Conservation (phyloP, 2,797 vertebrate species). For the Pitangus sulphuratus region DNA sequence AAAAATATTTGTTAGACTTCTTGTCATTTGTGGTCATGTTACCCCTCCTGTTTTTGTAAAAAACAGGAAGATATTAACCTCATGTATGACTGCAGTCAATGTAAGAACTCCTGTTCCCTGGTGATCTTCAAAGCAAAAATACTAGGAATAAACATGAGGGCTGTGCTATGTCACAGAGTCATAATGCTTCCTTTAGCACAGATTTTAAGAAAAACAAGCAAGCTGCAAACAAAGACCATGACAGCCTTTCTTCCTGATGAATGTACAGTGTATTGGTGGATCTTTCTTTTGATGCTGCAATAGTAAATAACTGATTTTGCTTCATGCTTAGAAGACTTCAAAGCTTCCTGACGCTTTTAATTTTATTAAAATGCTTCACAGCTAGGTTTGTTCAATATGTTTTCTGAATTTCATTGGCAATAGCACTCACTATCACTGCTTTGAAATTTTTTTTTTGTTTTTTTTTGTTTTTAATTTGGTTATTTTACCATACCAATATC, state of each 20-base stretch:
- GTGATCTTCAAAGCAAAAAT: constrained; percentile 55
- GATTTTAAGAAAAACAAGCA: constrained; percentile 42
- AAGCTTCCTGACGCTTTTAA: constrained; percentile 52
- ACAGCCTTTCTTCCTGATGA: constrained; percentile 15
- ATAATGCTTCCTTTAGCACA: constrained; percentile 42
- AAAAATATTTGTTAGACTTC: constrained; percentile 32
- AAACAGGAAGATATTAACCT: constrained; percentile 15
- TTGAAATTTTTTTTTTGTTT: constrained; percentile 24
- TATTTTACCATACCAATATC: background rate
- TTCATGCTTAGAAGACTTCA: constrained; percentile 60
- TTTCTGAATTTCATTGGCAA: constrained; percentile 32
- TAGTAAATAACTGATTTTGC: constrained; percentile 51
- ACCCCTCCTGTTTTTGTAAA: background rate
- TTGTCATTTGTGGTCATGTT: constrained; percentile 4
- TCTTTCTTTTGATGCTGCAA: constrained; percentile 53
- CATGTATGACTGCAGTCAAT: background rate
- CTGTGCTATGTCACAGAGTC: background rate
- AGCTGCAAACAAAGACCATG: constrained; percentile 34
- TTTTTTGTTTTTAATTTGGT: background rate
- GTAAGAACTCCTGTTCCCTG: background rate
- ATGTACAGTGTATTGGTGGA: constrained; percentile 13
- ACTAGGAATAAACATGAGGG: constrained; percentile 46
- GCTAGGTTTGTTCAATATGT: constrained; percentile 22
- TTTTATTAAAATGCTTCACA: constrained; percentile 58
- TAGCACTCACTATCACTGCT: background rate